Evolutionary conservation across 2,113 vertebrate genomes (phyloP).

Genomic region (Chamaea fasciata): DNA sequence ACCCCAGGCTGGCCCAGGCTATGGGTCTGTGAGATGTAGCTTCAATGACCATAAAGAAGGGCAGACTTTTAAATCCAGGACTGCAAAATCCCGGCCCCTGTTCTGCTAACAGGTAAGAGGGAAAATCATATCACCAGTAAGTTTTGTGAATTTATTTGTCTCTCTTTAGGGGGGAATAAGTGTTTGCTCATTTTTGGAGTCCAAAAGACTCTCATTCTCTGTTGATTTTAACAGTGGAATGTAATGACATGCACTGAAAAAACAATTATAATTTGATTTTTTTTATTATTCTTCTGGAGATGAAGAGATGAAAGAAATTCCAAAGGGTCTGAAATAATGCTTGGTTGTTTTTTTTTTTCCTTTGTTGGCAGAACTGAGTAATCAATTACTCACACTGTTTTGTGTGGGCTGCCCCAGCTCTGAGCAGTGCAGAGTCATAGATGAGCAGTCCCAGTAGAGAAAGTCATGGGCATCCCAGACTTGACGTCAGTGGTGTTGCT

Average conservation of each 20-base stretch:
- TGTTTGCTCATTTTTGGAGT: neutral
- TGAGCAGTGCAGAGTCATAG: neutral
- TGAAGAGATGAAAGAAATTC: neutral
- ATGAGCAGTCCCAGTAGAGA: neutral
- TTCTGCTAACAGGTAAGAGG: neutral
- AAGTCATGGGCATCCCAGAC: neutral
- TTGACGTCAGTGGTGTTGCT: neutral
- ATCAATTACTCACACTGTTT: neutral
- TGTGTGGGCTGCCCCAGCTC: neutral
- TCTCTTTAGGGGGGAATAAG: neutral
- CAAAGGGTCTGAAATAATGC: neutral
- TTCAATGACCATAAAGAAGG: neutral
- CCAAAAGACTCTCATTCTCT: neutral
- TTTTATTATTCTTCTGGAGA: neutral
- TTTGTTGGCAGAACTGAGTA: neutral
- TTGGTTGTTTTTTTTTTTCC: neutral
- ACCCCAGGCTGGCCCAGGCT: neutral
- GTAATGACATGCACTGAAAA: neutral
- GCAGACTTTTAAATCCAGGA: neutral
- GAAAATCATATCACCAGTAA: neutral
- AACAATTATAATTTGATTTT: neutral
- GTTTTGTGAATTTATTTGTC: neutral
- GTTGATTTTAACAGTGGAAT: neutral
- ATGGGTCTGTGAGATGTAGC: neutral
- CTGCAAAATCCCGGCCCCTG: neutral